Conservation (phyloP, 2,797 vertebrate species). For the Austrolebias charrua region DNA sequence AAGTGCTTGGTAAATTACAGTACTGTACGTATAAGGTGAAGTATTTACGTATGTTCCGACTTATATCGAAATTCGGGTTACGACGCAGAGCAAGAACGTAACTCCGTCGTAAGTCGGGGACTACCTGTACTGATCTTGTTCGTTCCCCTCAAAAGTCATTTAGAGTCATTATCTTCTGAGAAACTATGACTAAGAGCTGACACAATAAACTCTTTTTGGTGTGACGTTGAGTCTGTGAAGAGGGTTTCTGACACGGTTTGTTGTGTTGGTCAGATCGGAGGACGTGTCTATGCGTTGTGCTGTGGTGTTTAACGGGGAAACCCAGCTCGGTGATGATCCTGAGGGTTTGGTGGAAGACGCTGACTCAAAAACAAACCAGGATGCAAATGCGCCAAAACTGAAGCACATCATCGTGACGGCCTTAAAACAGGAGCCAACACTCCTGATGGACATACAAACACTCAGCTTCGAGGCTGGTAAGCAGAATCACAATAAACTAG, state of each 20-base stretch:
- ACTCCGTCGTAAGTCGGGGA: too few relatives aligned
- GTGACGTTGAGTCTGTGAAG: not conserved
- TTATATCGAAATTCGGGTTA: too few relatives aligned
- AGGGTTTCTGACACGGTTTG: not conserved
- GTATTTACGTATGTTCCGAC: too few relatives aligned
- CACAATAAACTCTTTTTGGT: conserved; percentile 6
- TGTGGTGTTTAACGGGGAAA: conserved; percentile 86
- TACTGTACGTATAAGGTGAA: too few relatives aligned
- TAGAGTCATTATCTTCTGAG: not conserved
- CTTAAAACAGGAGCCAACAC: conserved; percentile 82
- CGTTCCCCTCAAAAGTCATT: conserved; percentile 2
- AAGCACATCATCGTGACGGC: conserved; percentile 85
- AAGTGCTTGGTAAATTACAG: too few relatives aligned
- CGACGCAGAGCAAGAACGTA: too few relatives aligned
- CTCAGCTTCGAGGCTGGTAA: conserved; percentile 82
- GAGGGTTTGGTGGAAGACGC: conserved; percentile 34
- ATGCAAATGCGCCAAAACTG: conserved; percentile 76
- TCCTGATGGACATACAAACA: conserved; percentile 83
- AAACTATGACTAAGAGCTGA: not conserved
- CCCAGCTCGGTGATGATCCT: conserved; percentile 78
- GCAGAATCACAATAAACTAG: conserved; percentile 4
- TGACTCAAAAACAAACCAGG: conserved; percentile 25
- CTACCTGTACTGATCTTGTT: too few relatives aligned
- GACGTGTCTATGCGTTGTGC: conserved; percentile 82
- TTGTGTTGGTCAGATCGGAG: conserved; percentile 77